Base-by-base conservation (phyloP, 2,888 invertebrate genomes). In the Amiota communis region DNA sequence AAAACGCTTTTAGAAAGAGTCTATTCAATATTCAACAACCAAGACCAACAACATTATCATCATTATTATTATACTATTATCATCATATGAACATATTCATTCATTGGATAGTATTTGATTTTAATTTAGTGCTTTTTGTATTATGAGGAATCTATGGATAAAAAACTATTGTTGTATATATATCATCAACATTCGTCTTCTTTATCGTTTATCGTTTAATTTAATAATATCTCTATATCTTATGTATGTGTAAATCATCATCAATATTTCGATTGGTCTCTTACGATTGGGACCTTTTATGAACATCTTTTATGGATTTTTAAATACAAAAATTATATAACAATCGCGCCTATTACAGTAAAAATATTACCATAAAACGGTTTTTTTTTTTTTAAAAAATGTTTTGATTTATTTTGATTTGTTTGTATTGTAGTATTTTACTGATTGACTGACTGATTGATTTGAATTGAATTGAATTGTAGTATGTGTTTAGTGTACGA, bases 131-230 rank as follows among this genome's bases (percentile, higher is more conserved):
- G 89, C 89, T 90, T 89, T 89, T 90, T 89, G 86, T 84, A 88
- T 90, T 89, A 89, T 90, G 90, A 90, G 90, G 89, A 89, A 89
- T 88, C 88, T 89, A 89, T 88, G 87, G 82, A 80, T 85, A 75
- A 36, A 65, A 65, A 70, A 36, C 36, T 6, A 6, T n/a, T n/a
- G n/a, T n/a, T n/a, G n/a, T n/a, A n/a, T 3, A 23, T 23, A 23
- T 36, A 36, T 36, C 8, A 6, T 2, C 6, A 36, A 36, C 0
- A 36, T 6, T 36, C 23, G 1, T 23, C 36, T 36, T 36, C 36
- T 36, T 36, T 36, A 6, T 36, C 36, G 36, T 2, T 36, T 4
- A 36, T 36, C 36, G 1, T n/a, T n/a, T 4, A 36, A 36, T 36
- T 36, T 36, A 36, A 36, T n/a, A n/a, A 6, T 36, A 36, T 36